Conservation (phyloP, 2,888 invertebrate genomes). For the Epistrophella euchroma region DNA sequence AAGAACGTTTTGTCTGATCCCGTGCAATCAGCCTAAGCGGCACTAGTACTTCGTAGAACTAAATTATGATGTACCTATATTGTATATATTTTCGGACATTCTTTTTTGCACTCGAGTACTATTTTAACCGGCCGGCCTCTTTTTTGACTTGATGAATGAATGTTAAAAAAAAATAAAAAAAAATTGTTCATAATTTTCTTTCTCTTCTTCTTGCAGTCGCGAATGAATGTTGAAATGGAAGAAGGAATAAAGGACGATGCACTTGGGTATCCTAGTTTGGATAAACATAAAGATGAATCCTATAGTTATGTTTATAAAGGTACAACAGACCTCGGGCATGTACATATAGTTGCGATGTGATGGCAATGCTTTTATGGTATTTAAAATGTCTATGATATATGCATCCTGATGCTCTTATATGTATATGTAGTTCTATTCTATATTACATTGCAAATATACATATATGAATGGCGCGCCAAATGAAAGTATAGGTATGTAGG, state of each 20-base stretch:
- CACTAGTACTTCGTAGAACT: too few relatives aligned
- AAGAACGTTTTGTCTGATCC: too few relatives aligned
- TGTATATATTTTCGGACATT: not conserved
- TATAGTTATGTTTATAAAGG: not conserved
- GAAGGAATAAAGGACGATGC: constrained; percentile 69
- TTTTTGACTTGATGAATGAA: constrained; percentile 69
- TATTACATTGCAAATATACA: constrained; percentile 40
- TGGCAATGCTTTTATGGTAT: constrained; percentile 41
- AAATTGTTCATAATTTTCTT: constrained; percentile 35
- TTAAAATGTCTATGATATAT: constrained; percentile 39
- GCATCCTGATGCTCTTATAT: not conserved
- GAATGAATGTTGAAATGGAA: constrained; percentile 36
- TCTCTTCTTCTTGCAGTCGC: constrained; percentile 27
- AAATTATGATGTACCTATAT: too few relatives aligned
- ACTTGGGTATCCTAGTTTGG: constrained; percentile 64
- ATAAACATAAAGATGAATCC: constrained; percentile 14
- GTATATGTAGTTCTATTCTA: not conserved
- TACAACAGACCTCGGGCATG: constrained; percentile 10
- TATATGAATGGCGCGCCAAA: constrained; percentile 43
- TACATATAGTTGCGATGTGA: constrained; percentile 11
- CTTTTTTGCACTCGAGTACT: constrained; percentile 6
- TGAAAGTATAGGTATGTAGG: not conserved
- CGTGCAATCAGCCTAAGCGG: too few relatives aligned
- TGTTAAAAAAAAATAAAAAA: constrained; percentile 31
- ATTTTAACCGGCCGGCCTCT: constrained; percentile 49